A percentile compares a stretch with the other conserved stretches of the same genome.
These are phyloP conservation scores for Ips nitidus DNA, from an alignment of 1,140 invertebrate species.

Conservation along the genomic window DNA sequence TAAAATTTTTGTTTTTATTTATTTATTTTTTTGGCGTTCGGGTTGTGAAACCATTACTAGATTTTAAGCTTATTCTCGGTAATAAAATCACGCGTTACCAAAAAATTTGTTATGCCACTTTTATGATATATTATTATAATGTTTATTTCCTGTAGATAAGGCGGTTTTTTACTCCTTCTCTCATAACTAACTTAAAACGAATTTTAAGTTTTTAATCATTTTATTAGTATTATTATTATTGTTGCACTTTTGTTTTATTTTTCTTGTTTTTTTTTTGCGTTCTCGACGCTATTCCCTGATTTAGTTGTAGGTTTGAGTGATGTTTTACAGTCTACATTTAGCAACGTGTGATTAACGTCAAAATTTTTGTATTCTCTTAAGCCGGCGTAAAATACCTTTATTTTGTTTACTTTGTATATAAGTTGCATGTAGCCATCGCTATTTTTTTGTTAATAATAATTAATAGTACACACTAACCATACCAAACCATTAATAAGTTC, in stretches of 20 bases:
- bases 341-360: constrained; percentile 11
- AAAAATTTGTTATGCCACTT: background rate
- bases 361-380: constrained; percentile 20
- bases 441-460: too few relatives aligned
- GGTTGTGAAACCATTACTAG: too few relatives aligned
- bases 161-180: too few relatives aligned
- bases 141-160: background rate
- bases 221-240: constrained; percentile 16
- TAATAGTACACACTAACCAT: too few relatives aligned
- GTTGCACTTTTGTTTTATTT: constrained; percentile 18
- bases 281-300: background rate
- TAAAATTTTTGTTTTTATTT: too few relatives aligned
- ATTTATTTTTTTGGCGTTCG: too few relatives aligned
- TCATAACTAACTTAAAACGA: too few relatives aligned
- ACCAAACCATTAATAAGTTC: too few relatives aligned
- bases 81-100: constrained; percentile 1
- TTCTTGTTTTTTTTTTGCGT: constrained; percentile 9
- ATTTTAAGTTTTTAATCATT: background rate
- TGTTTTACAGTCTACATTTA: background rate
- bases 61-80: background rate
- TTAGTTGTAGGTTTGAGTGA: constrained; percentile 9
- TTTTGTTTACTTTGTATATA: constrained; percentile 16
- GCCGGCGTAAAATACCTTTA: constrained; percentile 22
- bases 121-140: background rate
- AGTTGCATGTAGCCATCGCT: too few relatives aligned